Evolutionary conservation across 1,140 invertebrate species (phyloP).

Genomic region (Drosophila baimaii): DNA sequence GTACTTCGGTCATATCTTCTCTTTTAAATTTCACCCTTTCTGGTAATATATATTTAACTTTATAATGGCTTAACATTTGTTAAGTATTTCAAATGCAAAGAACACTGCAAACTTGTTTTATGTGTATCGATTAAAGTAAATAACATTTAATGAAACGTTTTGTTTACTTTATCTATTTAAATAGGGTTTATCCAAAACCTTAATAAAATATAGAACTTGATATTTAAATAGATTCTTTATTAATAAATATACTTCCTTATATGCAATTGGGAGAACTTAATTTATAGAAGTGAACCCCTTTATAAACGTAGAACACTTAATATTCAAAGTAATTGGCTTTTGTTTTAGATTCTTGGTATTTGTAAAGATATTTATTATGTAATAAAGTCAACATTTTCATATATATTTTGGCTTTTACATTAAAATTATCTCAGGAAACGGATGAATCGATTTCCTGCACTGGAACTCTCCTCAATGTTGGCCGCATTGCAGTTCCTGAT

Average conservation of each 20-base stretch:
- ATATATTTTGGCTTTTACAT: background rate
- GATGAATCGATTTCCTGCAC: slow-evolving; percentile 53
- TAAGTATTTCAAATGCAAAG: too few relatives aligned
- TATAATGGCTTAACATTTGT: too few relatives aligned
- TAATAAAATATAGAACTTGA: background rate
- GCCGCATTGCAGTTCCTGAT: slow-evolving; percentile 64
- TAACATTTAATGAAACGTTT: too few relatives aligned
- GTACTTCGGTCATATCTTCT: too few relatives aligned
- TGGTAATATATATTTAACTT: too few relatives aligned
- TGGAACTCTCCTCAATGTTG: slow-evolving; percentile 44
- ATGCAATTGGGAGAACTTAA: background rate
- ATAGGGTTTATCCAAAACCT: background rate
- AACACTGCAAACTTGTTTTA: too few relatives aligned
- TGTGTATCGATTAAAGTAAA: too few relatives aligned
- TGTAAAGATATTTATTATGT: background rate
- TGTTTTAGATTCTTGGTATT: background rate
- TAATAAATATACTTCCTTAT: background rate
- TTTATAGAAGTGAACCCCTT: background rate
- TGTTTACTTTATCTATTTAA: slow-evolving; percentile 2
- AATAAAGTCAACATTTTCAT: background rate
- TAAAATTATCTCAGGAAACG: slow-evolving; percentile 47
- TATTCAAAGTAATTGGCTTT: background rate
- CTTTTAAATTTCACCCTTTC: too few relatives aligned
- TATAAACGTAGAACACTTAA: background rate
- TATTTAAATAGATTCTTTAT: background rate